Base-by-base conservation (phyloP, 2,888 invertebrate species). In the Monochamus alternatus region DNA sequence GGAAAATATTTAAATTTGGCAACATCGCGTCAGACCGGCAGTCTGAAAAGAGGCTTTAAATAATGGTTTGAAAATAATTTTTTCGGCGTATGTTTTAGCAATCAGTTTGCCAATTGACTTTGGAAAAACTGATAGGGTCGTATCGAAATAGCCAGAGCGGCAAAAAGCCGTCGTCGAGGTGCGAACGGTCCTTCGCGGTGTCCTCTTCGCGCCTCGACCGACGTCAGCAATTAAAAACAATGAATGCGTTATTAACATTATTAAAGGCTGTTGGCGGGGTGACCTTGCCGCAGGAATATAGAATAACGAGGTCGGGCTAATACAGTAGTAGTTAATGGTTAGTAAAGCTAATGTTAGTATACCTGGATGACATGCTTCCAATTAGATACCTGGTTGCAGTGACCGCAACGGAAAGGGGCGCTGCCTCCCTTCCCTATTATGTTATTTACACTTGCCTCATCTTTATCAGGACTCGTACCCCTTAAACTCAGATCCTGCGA, bases 361-460 rank as follows among this genome's bases (percentile, higher is more conserved):
- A 95, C 95, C 94, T 95, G 95, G 90, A 95, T 95, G 87, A 95
- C 95, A 91, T 95, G 95, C 92, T 95, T 95, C 95, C 95, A 95
- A 90, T 95, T 95, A 83, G 95, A 95, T 87, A 94, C 91, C 91
- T 95, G 95, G 90, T 94, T 93, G 90, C 95, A 95, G 90, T 94
- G 94, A 84, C 95, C 95, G 90, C 95, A 95, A 87, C 94, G 93
- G 78, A 90, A 90, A 86, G 92, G 92, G 88, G 91, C 91, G 87
- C 89, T 89, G 80, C 75, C 86, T 88, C 89, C 88, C 85, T 86
- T 85, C 76, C 77, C 84, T 80, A 82, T 80, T 81, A 84, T 84
- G 84, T 85, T 85, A 85, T 84, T 85, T 86, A 89, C 89, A 89
- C 90, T 91, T 91, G 91, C 91, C 91, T 91, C 91, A 86, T 90